Percentiles rank a stretch among this genome's conserved stretches.
Evolutionary conservation across 2,797 vertebrate species (phyloP).

Genomic region (Galago senegalensis): DNA sequence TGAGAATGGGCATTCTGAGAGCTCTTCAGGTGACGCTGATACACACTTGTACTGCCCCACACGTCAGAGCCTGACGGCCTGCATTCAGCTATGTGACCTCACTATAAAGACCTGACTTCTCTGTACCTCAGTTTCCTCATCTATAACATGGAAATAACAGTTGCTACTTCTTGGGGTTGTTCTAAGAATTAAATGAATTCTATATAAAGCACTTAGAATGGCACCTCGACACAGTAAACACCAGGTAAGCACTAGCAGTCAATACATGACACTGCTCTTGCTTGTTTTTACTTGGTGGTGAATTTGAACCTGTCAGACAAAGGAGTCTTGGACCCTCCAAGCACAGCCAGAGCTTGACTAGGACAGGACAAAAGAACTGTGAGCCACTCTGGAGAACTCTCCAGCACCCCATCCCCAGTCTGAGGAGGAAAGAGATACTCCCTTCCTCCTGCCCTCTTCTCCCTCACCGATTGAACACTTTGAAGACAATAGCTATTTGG

Average conservation of each 20-base stretch:
- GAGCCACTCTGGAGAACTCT: background rate
- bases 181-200: too few relatives aligned
- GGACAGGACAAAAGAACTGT: background rate
- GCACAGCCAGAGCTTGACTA: background rate
- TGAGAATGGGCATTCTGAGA: rapidly evolving
- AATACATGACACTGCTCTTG: background rate
- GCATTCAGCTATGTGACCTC: background rate
- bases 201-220: rapidly evolving
- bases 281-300: background rate
- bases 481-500: constrained; percentile 96
- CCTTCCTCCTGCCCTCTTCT: background rate
- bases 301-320: background rate
- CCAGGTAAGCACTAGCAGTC: rapidly evolving
- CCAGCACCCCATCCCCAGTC: background rate
- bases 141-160: background rate
- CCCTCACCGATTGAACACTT: constrained; percentile 94
- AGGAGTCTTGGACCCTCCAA: rapidly evolving
- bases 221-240: rapidly evolving
- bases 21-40: background rate
- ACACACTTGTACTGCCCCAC: background rate
- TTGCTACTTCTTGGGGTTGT: background rate
- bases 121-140: background rate
- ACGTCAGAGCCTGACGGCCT: background rate
- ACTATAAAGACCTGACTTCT: background rate
- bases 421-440: background rate